Percentiles rank a stretch among this genome's conserved stretches.
Conservation (phyloP, 2,888 invertebrate genomes). For the Macrosiphum euphorbiae region DNA sequence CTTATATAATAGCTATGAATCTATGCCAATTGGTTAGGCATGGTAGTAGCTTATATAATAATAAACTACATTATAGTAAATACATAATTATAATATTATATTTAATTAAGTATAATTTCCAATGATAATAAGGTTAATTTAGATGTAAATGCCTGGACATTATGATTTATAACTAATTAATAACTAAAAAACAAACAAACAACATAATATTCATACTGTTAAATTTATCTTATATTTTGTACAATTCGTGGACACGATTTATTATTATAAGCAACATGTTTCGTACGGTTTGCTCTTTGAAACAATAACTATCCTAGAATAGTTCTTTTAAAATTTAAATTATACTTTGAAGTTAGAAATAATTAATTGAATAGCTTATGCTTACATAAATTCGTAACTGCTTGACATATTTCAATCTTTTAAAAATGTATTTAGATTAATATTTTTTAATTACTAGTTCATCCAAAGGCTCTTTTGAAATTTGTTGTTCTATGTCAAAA, state of each 20-base stretch:
- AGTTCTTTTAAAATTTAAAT: neutral
- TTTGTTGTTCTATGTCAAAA: neutral
- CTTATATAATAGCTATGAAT: no score
- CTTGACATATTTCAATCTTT: constrained; percentile 11
- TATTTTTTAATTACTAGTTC: constrained; percentile 9
- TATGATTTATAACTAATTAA: no score
- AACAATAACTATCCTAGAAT: neutral
- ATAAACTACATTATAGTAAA: no score
- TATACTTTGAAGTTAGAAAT: neutral
- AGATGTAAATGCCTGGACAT: no score
- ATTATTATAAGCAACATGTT: neutral
- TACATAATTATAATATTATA: no score
- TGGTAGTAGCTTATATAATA: no score
- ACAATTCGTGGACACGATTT: neutral
- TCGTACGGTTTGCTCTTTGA: neutral
- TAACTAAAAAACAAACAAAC: neutral
- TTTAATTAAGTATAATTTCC: no score
- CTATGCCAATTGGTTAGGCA: no score
- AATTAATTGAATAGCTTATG: neutral
- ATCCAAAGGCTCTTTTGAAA: neutral
- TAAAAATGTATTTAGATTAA: constrained; percentile 14
- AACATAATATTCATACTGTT: neutral
- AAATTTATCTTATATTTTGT: neutral
- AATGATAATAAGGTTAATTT: no score
- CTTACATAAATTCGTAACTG: neutral